A percentile compares a stretch with the other conserved stretches of the same genome.
phyloP scores from a whole-genome alignment of 2,113 vertebrate genomes.

The Ardeotis arabs region DNA sequence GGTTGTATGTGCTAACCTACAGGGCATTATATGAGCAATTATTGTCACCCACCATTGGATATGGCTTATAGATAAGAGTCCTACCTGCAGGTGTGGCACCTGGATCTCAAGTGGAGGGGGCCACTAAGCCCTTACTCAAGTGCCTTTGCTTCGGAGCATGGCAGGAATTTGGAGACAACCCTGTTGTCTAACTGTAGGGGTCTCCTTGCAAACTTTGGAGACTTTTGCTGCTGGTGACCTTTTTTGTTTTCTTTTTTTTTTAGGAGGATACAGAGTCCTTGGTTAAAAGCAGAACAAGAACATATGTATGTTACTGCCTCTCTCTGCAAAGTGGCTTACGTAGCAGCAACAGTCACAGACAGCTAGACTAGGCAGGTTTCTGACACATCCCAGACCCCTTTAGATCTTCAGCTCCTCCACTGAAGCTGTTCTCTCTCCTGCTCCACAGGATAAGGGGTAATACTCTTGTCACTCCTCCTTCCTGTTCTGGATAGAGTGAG shows the following conservation, averaged over 20 bases:
- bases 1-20: neutral
- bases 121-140: neutral
- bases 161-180: neutral
- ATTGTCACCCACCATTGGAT: accelerated
- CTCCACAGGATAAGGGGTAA: neutral
- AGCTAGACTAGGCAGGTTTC: neutral
- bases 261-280: neutral
- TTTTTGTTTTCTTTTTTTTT: neutral
- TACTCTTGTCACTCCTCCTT: neutral
- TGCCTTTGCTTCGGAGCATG: neutral
- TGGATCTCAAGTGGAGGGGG: neutral
- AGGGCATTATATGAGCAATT: neutral
- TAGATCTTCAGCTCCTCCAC: neutral
- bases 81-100: neutral
- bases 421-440: neutral
- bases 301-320: neutral
- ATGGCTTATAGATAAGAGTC: accelerated
- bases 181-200: neutral
- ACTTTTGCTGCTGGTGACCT: neutral
- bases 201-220: neutral
- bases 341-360: neutral
- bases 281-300: neutral
- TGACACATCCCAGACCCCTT: neutral
- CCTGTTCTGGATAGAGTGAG: neutral
- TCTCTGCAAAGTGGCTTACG: neutral